Percentiles rank a stretch among this genome's conserved stretches.
phyloP scores from a whole-genome alignment of 2,113 vertebrate species.

The Pica pica region DNA sequence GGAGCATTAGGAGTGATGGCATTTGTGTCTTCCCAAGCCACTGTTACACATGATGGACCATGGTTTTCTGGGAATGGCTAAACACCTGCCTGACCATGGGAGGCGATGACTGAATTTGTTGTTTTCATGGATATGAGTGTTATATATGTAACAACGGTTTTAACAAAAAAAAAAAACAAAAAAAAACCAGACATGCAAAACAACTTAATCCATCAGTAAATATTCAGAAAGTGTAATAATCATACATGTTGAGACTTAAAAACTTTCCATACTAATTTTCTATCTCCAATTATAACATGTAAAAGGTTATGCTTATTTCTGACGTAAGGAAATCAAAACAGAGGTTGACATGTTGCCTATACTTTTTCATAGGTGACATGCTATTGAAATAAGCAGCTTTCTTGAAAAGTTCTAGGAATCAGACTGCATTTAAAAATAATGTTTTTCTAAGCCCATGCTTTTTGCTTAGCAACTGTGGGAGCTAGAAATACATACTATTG shows the following conservation, averaged over 20 bases:
- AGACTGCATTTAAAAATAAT: not conserved
- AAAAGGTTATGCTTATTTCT: not conserved
- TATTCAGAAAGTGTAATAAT: not conserved
- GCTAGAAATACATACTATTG: not conserved
- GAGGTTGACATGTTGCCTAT: not conserved
- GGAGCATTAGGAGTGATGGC: fast-evolving
- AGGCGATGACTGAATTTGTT: not conserved
- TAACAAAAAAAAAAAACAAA: not conserved
- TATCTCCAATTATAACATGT: not conserved
- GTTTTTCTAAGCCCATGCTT: not conserved
- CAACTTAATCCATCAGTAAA: not conserved
- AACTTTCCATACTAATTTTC: not conserved
- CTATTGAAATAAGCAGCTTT: not conserved
- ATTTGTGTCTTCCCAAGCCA: not conserved
- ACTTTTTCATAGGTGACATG: not conserved
- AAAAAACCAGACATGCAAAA: not conserved
- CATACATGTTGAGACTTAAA: not conserved
- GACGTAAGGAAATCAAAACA: not conserved
- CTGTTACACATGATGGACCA: fast-evolving
- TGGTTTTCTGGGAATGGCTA: not conserved
- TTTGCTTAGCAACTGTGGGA: not conserved
- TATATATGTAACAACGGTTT: not conserved
- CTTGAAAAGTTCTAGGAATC: not conserved
- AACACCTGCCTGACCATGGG: not conserved
- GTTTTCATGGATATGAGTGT: not conserved